phyloP scores from a whole-genome alignment of 1,140 invertebrate genomes.

The Drosophila triauraria region DNA sequence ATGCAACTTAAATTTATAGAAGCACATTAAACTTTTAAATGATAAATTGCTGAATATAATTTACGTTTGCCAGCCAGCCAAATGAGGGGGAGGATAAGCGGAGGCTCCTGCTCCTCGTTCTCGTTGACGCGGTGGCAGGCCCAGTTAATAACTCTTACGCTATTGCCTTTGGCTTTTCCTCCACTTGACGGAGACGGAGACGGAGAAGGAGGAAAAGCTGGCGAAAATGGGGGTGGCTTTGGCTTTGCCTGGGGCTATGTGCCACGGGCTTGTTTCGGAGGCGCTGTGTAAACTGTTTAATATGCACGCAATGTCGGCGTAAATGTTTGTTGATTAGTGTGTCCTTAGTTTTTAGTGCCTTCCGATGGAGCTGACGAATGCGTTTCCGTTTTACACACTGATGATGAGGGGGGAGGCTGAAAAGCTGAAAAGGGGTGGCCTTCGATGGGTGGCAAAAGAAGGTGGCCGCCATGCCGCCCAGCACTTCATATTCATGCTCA shows the following conservation, averaged over 20 bases:
- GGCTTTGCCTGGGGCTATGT: neutral
- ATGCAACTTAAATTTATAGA: conserved; percentile 82
- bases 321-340: conserved; percentile 84
- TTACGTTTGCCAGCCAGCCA: conserved; percentile 61
- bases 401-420: neutral
- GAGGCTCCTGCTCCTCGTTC: too few relatives aligned
- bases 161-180: conserved; percentile 30
- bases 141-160: conserved; percentile 80
- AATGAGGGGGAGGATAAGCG: conserved; percentile 33
- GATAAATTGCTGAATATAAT: conserved; percentile 83
- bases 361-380: conserved; percentile 69
- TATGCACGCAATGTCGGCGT: conserved; percentile 83
- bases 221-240: neutral
- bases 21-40: conserved; percentile 83
- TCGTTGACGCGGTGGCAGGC: conserved; percentile 61
- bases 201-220: neutral
- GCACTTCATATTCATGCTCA: conserved; percentile 78
- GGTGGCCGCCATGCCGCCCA: conserved; percentile 22
- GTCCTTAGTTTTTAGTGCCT: conserved; percentile 82
- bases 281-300: conserved; percentile 62
- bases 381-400: conserved; percentile 56
- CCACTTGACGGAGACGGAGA: neutral
- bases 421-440: neutral
- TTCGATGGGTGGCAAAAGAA: neutral
- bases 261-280: conserved; percentile 1